These are phyloP conservation scores for Microtus ochrogaster DNA, from an alignment of 2,113 vertebrate species.

Conservation along the genomic window DNA sequence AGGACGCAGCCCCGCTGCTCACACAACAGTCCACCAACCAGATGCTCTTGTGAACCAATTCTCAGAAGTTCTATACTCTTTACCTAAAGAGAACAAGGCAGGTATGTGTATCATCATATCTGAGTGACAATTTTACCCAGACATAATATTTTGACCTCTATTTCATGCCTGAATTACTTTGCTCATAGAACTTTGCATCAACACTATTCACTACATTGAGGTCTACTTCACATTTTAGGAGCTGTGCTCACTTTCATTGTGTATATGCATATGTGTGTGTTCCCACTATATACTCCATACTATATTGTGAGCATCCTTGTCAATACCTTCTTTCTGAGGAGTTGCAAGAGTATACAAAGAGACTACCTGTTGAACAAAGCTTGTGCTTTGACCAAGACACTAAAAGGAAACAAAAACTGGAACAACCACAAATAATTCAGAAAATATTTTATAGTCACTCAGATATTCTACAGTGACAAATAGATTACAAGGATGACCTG, in stretches of 20 bases:
- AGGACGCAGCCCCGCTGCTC: too few species aligned
- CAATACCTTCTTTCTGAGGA: not conserved
- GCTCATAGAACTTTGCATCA: not conserved
- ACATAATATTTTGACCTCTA: not conserved
- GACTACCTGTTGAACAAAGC: not conserved
- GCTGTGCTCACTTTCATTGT: not conserved
- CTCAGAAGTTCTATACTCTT: not conserved
- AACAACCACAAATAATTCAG: not conserved
- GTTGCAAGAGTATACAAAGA: not conserved
- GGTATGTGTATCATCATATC: not conserved
- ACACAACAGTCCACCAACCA: not conserved
- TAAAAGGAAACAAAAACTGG: conserved; percentile 1
- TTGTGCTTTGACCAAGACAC: not conserved
- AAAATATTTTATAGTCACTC: not conserved
- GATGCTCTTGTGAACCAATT: not conserved
- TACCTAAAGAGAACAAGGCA: not conserved
- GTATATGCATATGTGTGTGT: not conserved
- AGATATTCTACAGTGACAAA: not conserved
- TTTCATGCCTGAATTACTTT: not conserved
- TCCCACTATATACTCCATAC: not conserved
- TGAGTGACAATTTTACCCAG: not conserved
- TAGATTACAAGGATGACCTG: not conserved
- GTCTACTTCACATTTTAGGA: not conserved
- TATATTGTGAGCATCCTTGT: not conserved
- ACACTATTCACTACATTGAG: not conserved